Percentiles rank a stretch among this genome's conserved stretches.
These are phyloP conservation scores for Arenaria interpres DNA, from an alignment of 2,113 vertebrate species.

Conservation along the genomic window DNA sequence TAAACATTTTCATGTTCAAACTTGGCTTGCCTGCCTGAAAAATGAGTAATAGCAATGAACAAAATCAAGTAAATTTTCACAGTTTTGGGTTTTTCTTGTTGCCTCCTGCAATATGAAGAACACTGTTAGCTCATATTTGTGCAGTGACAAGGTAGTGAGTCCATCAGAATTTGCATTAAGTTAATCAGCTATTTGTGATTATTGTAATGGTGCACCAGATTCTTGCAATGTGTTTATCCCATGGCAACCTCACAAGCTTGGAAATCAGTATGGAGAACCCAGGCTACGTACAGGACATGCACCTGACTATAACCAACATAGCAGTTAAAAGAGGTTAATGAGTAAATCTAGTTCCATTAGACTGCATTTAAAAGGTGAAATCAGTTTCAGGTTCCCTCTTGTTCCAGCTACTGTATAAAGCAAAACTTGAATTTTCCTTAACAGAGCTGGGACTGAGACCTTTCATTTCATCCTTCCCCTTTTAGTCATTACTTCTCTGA, in stretches of 20 bases:
- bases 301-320: background rate
- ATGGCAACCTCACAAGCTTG: background rate
- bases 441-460: background rate
- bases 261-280: background rate
- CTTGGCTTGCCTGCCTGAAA: background rate
- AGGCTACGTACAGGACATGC: background rate
- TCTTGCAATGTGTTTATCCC: background rate
- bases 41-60: background rate
- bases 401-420: background rate
- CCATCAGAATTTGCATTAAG: background rate
- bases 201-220: background rate
- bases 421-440: background rate
- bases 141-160: background rate
- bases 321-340: background rate
- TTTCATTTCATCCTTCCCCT: background rate
- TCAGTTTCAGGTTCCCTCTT: background rate
- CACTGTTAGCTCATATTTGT: background rate
- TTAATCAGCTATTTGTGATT: background rate
- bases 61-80: background rate
- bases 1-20: background rate
- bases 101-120: background rate
- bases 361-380: background rate
- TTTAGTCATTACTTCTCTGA: background rate
- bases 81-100: background rate
- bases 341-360: background rate